These are phyloP conservation scores for Ophion obscuratus DNA, from an alignment of 2,888 invertebrate genomes.

Conservation along the genomic window DNA sequence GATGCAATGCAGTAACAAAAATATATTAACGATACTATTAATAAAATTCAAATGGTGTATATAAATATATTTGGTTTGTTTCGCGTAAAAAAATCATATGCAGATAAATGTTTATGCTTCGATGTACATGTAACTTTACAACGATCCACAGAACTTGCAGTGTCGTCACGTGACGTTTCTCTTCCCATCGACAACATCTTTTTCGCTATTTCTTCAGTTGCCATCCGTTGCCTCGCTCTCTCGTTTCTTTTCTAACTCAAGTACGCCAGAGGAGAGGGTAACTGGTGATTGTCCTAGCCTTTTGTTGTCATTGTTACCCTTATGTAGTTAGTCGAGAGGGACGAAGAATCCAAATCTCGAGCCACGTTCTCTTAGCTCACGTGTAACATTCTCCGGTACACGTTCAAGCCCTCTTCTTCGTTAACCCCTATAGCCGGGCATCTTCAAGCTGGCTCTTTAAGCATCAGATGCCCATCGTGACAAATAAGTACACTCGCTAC, in stretches of 20 bases:
- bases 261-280: constrained; percentile 46
- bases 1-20: no score
- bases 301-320: constrained; percentile 54
- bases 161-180: constrained; percentile 51
- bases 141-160: constrained; percentile 18
- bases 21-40: no score
- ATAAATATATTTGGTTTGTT: no score
- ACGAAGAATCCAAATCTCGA: constrained; percentile 53
- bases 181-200: constrained; percentile 36
- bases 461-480: constrained; percentile 29
- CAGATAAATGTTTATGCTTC: no score
- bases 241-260: constrained; percentile 29
- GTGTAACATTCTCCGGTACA: constrained; percentile 24
- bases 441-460: constrained; percentile 36
- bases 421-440: constrained; percentile 16
- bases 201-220: constrained; percentile 12
- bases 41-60: no score
- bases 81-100: no score
- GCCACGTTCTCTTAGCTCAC: constrained; percentile 25
- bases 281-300: constrained; percentile 24
- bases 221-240: neutral
- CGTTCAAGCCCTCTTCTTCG: constrained; percentile 33
- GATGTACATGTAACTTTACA: neutral
- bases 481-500: constrained; percentile 50
- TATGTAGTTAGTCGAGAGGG: constrained; percentile 41